Percentiles rank a stretch among this genome's conserved stretches.
phyloP scores from a whole-genome alignment of 2,113 vertebrate genomes.

The Phyllostomus discolor region DNA sequence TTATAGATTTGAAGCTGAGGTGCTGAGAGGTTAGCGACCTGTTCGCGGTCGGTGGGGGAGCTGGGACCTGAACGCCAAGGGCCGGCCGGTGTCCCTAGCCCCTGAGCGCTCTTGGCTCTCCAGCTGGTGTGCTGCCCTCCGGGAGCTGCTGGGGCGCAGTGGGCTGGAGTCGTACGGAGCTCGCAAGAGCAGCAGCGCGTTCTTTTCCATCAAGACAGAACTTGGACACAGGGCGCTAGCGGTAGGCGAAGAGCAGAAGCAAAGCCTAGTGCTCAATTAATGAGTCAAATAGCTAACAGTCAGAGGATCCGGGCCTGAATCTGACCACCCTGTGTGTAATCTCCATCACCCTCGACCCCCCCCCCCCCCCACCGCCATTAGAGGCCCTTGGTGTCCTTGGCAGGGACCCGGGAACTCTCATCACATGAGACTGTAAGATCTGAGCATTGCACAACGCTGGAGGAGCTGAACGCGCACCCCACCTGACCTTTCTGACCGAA shows the following conservation, averaged over 20 bases:
- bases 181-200: background rate
- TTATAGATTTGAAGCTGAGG: background rate
- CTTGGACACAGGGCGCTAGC: background rate
- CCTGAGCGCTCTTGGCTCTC: background rate
- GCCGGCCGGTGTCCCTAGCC: background rate
- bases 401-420: background rate
- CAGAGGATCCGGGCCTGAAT: accelerated
- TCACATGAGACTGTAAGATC: background rate
- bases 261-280: background rate
- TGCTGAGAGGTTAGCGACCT: background rate
- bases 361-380: no score
- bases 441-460: background rate
- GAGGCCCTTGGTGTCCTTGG: background rate
- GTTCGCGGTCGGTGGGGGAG: background rate
- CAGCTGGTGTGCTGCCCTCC: background rate
- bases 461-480: background rate
- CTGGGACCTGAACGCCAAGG: background rate
- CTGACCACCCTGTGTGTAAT: accelerated
- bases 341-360: accelerated
- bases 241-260: background rate
- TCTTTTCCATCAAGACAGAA: background rate
- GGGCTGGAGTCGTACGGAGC: accelerated
- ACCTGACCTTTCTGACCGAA: background rate
- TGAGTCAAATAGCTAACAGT: background rate
- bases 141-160: background rate